Percentiles rank a stretch among this genome's conserved stretches.
phyloP scores from a whole-genome alignment of 1,140 invertebrate species.

The Druon quercuslanigerum region DNA sequence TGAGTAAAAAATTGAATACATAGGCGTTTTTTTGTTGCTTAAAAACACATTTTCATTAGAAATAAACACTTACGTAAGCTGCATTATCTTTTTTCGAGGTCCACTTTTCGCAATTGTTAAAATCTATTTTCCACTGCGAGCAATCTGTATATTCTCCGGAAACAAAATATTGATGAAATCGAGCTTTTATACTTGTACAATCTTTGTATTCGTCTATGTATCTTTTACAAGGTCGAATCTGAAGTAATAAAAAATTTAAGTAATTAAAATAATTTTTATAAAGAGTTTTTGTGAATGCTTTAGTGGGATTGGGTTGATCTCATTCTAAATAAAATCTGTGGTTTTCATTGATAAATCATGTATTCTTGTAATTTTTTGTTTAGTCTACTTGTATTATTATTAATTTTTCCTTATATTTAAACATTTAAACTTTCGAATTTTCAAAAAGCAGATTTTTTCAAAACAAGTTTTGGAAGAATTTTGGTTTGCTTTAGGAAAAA shows the following conservation, averaged over 20 bases:
- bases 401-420: no score
- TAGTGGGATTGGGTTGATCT: no score
- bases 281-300: not conserved
- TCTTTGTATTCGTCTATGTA: constrained; percentile 89
- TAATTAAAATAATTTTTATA: not conserved
- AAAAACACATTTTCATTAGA: constrained; percentile 15
- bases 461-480: no score
- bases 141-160: constrained; percentile 84
- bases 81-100: constrained; percentile 78
- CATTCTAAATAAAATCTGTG: no score
- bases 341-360: no score
- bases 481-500: no score
- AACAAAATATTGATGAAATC: constrained; percentile 92
- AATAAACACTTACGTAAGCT: constrained; percentile 79
- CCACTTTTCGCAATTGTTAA: constrained; percentile 84
- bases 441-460: no score
- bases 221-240: constrained; percentile 83
- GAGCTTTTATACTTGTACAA: constrained; percentile 82
- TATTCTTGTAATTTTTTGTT: no score
- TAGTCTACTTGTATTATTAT: no score
- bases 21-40: not conserved
- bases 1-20: constrained; percentile 38
- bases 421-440: no score
- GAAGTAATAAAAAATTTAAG: constrained; percentile 32
- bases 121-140: constrained; percentile 86